Conservation (phyloP, 2,888 invertebrate genomes). For the Xylophagus ater region DNA sequence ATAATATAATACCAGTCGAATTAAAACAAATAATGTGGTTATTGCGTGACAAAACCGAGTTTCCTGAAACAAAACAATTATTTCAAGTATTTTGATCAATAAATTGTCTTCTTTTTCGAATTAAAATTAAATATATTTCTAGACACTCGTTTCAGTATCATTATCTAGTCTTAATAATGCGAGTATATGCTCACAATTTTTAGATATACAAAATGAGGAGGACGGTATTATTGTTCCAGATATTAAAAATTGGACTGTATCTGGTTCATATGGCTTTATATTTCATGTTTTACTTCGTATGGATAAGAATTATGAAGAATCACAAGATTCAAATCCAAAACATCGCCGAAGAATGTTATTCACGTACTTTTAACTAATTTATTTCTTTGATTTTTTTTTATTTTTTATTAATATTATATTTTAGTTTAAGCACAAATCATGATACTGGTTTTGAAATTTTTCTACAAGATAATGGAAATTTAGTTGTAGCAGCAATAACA, state of each 20-base stretch:
- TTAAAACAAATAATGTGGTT: conserved; percentile 45
- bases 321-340: conserved; percentile 14
- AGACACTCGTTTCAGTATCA: conserved; percentile 34
- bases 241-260: conserved; percentile 46
- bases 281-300: conserved; percentile 48
- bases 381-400: background rate
- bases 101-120: background rate
- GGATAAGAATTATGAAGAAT: conserved; percentile 26
- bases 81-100: conserved; percentile 26
- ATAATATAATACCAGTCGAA: conserved; percentile 46
- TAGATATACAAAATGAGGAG: conserved; percentile 39
- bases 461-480: conserved; percentile 43
- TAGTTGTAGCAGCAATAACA: conserved; percentile 46
- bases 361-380: conserved; percentile 28
- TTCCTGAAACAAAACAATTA: conserved; percentile 31
- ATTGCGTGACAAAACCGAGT: conserved; percentile 29
- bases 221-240: conserved; percentile 46
- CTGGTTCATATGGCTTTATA: conserved; percentile 45
- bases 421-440: conserved; percentile 41
- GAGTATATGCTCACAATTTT: conserved; percentile 42
- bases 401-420: conserved; percentile 13
- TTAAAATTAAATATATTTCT: background rate
- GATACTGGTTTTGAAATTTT: conserved; percentile 50
- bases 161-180: conserved; percentile 31
- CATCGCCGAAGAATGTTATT: conserved; percentile 42